These are phyloP conservation scores for Volucella inflata DNA, from an alignment of 2,888 invertebrate species.

Conservation along the genomic window DNA sequence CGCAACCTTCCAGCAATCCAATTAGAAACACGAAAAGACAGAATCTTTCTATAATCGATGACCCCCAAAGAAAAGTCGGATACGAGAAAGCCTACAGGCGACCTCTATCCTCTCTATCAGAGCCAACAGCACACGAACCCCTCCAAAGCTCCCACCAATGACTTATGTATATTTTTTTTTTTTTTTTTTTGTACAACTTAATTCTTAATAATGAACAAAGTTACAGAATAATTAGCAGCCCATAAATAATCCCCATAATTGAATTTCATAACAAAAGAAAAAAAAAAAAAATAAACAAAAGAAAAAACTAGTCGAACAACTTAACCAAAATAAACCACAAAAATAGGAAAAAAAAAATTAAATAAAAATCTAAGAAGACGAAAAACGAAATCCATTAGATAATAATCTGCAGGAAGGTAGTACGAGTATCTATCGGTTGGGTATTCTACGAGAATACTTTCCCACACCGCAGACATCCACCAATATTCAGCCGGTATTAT, in stretches of 20 bases:
- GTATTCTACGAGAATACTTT: constrained; percentile 44
- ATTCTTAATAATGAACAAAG: background rate
- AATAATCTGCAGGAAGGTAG: constrained; percentile 9
- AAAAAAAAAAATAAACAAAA: too few relatives aligned
- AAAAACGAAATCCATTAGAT: constrained; percentile 50
- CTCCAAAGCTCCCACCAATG: too few relatives aligned
- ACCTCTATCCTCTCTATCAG: too few relatives aligned
- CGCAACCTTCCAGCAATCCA: too few relatives aligned
- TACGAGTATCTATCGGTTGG: constrained; percentile 6
- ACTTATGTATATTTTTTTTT: background rate
- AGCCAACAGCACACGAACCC: too few relatives aligned
- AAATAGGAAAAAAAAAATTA: background rate
- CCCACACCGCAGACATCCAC: constrained; percentile 29
- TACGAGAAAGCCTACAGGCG: too few relatives aligned
- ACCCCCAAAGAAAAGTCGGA: too few relatives aligned
- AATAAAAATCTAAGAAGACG: too few relatives aligned
- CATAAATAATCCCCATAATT: constrained; percentile 23
- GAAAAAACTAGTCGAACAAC: constrained; percentile 12
- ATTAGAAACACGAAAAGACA: too few relatives aligned
- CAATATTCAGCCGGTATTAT: too few relatives aligned
- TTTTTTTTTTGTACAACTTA: background rate
- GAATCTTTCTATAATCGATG: too few relatives aligned
- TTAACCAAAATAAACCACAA: constrained; percentile 7
- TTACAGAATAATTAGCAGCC: constrained; percentile 44
- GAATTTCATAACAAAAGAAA: constrained; percentile 23